phyloP scores from a whole-genome alignment of 2,888 invertebrate species.

The Nymphalis polychloros region DNA sequence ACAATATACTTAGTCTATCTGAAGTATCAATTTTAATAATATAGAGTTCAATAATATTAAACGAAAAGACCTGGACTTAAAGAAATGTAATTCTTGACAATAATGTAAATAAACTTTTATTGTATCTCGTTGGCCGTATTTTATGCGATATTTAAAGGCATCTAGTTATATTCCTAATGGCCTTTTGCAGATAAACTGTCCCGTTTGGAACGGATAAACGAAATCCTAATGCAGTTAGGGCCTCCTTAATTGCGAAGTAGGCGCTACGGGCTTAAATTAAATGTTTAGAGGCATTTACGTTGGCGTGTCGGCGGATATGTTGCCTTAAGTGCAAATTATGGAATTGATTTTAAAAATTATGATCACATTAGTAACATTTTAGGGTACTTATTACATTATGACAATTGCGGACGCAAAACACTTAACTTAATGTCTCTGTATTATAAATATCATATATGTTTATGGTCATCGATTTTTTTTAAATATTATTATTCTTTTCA shows the following conservation, averaged over 20 bases:
- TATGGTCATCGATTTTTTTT: background rate
- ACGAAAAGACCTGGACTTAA: background rate
- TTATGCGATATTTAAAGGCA: conserved; percentile 27
- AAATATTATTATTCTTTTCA: conserved; percentile 57
- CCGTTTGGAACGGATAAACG: conserved; percentile 56
- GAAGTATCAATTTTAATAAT: no score
- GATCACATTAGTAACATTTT: background rate
- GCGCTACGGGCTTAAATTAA: conserved; percentile 37
- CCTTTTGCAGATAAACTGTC: conserved; percentile 49
- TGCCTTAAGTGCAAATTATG: conserved; percentile 8
- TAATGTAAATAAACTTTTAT: conserved; percentile 20
- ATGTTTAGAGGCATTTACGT: conserved; percentile 19
- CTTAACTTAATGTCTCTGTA: background rate
- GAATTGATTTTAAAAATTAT: conserved; percentile 1
- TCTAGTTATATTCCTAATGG: conserved; percentile 55
- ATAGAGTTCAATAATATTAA: background rate
- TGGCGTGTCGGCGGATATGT: conserved; percentile 5
- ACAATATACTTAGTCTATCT: no score
- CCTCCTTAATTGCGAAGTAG: conserved; percentile 58
- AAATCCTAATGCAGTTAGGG: conserved; percentile 57
- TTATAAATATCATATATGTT: background rate
- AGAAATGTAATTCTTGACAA: conserved; percentile 14
- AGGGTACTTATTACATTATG: background rate
- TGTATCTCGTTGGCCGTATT: conserved; percentile 19
- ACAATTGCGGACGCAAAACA: background rate